These are phyloP conservation scores for Amphipyra tragopoginis DNA, from an alignment of 2,888 invertebrate species.

Conservation along the genomic window DNA sequence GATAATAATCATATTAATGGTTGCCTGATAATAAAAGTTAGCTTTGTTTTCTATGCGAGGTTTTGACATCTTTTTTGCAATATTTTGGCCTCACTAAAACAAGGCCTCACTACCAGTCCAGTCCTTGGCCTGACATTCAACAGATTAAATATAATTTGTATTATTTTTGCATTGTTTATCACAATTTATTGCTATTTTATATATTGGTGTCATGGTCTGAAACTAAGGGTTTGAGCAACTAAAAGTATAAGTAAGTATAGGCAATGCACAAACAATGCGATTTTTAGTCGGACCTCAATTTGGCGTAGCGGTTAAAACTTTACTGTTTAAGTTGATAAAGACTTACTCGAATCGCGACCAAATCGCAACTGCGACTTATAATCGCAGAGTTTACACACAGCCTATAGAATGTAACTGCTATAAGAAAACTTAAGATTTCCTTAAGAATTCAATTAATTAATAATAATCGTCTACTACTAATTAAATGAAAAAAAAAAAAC, in stretches of 20 bases:
- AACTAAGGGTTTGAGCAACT: constrained; percentile 41
- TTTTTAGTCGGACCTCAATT: constrained; percentile 31
- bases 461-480: constrained; percentile 42
- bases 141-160: constrained; percentile 14
- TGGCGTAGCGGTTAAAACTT: neutral
- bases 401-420: constrained; percentile 6
- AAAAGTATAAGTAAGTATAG: constrained; percentile 15
- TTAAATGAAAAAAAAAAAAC: constrained; percentile 20
- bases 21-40: too few species aligned
- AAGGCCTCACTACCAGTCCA: neutral
- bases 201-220: constrained; percentile 20
- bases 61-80: too few species aligned
- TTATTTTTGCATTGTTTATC: constrained; percentile 18
- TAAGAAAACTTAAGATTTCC: constrained; percentile 15
- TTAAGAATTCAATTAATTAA: constrained; percentile 34
- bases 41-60: too few species aligned
- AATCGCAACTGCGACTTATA: constrained; percentile 31
- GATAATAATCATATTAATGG: too few species aligned
- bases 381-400: neutral
- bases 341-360: constrained; percentile 3
- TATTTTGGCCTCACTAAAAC: too few species aligned
- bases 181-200: constrained; percentile 21
- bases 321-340: too few species aligned
- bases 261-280: neutral
- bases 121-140: neutral